phyloP scores from a whole-genome alignment of 2,113 vertebrate genomes.

The Chamaetylas fuelleborni region DNA sequence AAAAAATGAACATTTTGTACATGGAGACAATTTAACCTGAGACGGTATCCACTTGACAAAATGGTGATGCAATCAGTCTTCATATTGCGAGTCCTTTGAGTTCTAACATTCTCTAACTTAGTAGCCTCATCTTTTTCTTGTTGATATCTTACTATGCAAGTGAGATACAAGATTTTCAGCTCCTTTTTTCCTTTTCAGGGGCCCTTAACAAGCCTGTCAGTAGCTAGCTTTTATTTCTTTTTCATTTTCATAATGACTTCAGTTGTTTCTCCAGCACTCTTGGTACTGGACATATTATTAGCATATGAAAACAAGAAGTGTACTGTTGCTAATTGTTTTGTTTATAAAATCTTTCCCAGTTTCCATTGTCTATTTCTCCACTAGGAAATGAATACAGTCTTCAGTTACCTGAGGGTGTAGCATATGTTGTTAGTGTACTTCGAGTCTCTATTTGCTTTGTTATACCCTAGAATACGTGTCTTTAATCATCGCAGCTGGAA shows the following conservation, averaged over 20 bases:
- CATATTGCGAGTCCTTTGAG: background rate
- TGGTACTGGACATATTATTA: background rate
- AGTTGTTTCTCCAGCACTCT: background rate
- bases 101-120: background rate
- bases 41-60: background rate
- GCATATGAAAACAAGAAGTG: background rate
- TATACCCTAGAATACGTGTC: background rate
- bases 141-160: background rate
- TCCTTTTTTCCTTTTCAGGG: background rate
- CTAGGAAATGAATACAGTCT: background rate
- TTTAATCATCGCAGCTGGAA: background rate
- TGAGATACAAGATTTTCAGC: background rate
- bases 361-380: conserved; percentile 28
- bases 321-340: conserved; percentile 30
- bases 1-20: background rate
- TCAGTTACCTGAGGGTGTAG: conserved; percentile 4
- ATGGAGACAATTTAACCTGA: background rate
- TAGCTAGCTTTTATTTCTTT: background rate
- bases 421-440: background rate
- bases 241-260: background rate
- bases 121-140: background rate
- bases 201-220: background rate
- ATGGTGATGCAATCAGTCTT: background rate
- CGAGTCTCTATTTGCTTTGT: background rate
- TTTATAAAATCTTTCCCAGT: conserved; percentile 21